These are phyloP conservation scores for Sebastes oblongus DNA, from an alignment of 2,797 vertebrate genomes.

Conservation along the genomic window DNA sequence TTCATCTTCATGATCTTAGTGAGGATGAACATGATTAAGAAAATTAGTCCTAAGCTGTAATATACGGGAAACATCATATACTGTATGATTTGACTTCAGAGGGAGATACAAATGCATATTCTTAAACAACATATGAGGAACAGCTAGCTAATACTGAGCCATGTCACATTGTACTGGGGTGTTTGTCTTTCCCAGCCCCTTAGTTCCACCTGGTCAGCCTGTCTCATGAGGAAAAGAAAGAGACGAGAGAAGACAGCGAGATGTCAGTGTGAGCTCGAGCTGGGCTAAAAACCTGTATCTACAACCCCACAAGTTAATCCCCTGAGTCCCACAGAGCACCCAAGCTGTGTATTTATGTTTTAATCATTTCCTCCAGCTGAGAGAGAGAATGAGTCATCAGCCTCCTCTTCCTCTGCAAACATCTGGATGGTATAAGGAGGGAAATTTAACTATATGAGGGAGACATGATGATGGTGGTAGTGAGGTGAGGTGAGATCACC, in stretches of 20 bases:
- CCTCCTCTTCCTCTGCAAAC: not conserved
- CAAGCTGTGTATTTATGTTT: slow-evolving; percentile 30
- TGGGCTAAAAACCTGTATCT: not conserved
- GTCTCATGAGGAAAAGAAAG: not conserved
- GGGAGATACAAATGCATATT: not conserved
- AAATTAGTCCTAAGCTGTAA: not conserved
- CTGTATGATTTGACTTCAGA: too few species aligned
- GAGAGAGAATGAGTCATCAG: slow-evolving; percentile 30
- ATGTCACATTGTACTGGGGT: not conserved
- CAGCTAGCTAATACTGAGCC: not conserved
- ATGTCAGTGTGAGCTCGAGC: not conserved
- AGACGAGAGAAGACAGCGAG: not conserved
- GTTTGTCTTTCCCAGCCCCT: not conserved
- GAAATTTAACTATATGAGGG: not conserved
- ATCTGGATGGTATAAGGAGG: not conserved
- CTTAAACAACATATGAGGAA: not conserved
- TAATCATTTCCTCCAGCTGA: slow-evolving; percentile 22
- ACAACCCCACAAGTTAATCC: not conserved
- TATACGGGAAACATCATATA: not conserved
- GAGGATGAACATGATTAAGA: not conserved
- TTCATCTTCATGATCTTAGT: not conserved
- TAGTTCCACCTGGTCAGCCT: not conserved
- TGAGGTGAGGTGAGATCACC: not conserved
- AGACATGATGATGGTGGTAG: not conserved
- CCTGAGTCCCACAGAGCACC: slow-evolving; percentile 15